phyloP scores from a whole-genome alignment of 2,113 vertebrate species.

The Puma concolor region DNA sequence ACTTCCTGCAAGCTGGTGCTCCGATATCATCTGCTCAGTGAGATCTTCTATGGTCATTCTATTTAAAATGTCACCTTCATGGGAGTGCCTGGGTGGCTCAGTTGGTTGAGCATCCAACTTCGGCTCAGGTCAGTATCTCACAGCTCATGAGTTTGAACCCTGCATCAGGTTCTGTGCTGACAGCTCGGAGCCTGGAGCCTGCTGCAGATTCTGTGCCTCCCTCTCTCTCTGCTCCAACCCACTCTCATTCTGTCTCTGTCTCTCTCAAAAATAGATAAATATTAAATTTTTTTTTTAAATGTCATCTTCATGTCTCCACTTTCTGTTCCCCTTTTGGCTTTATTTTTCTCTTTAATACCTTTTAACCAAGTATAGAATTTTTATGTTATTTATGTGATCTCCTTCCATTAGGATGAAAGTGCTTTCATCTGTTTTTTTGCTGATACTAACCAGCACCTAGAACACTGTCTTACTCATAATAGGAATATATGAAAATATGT shows the following conservation, averaged over 20 bases:
- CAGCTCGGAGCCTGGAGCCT: too few species aligned
- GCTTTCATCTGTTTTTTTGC: neutral
- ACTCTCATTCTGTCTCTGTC: too few species aligned
- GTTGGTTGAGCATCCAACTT: too few species aligned
- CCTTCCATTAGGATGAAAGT: neutral
- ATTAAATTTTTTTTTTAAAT: neutral
- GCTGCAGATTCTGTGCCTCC: too few species aligned
- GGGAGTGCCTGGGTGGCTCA: too few species aligned
- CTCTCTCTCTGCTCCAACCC: too few species aligned
- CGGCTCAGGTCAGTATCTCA: too few species aligned
- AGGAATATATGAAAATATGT: neutral
- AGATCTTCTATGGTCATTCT: too few species aligned
- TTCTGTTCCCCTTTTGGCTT: neutral
- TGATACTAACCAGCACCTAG: neutral
- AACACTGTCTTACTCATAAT: neutral
- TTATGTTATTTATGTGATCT: neutral
- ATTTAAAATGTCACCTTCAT: neutral
- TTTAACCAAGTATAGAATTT: neutral
- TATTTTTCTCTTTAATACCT: neutral
- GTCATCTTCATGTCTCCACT: neutral
- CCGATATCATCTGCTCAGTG: neutral
- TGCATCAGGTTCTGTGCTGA: too few species aligned
- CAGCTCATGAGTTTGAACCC: too few species aligned
- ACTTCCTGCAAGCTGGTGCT: neutral
- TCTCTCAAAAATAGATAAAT: too few species aligned